phyloP scores from a whole-genome alignment of 2,113 vertebrate species.

The Recurvirostra avosetta region DNA sequence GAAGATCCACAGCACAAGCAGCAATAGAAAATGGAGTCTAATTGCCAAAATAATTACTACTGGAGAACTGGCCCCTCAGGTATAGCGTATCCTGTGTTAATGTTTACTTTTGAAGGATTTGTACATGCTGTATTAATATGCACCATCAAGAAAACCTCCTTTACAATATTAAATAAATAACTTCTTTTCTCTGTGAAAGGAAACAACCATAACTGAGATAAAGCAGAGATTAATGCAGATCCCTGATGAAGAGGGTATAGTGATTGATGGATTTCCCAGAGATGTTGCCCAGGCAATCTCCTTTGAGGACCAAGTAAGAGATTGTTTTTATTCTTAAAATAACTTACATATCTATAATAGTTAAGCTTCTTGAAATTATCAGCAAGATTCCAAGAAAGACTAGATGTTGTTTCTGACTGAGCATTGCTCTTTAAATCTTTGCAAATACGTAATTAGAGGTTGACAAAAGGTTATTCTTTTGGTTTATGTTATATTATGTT shows the following conservation, averaged over 20 bases:
- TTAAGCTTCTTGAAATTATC: conserved; percentile 1
- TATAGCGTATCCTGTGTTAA: conserved; percentile 50
- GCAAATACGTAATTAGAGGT: not conserved
- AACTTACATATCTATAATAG: not conserved
- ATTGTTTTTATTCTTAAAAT: conserved; percentile 40
- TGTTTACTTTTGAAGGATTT: not conserved
- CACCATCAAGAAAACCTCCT: not conserved
- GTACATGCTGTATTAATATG: not conserved
- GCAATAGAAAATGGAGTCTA: conserved; percentile 97
- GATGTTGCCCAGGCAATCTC: conserved; percentile 95
- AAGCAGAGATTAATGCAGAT: conserved; percentile 98
- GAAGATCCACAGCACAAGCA: conserved; percentile 96
- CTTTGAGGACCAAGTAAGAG: conserved; percentile 96
- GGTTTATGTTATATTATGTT: not conserved
- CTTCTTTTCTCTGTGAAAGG: conserved; percentile 73
- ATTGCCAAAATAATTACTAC: conserved; percentile 99
- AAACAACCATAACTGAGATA: conserved; percentile 99
- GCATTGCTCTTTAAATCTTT: conserved; percentile 3
- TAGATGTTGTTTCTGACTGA: not conserved
- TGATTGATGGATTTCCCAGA: conserved; percentile 96
- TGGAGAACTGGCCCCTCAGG: conserved; percentile 97
- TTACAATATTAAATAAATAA: not conserved
- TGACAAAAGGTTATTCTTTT: conserved; percentile 6
- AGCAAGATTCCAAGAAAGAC: conserved; percentile 10
- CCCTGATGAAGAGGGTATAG: conserved; percentile 90